Evolutionary conservation across 1,140 invertebrate species (phyloP), one percentile per base, ranked within the genome.

Genomic region (Nephotettix cincticeps): DNA sequence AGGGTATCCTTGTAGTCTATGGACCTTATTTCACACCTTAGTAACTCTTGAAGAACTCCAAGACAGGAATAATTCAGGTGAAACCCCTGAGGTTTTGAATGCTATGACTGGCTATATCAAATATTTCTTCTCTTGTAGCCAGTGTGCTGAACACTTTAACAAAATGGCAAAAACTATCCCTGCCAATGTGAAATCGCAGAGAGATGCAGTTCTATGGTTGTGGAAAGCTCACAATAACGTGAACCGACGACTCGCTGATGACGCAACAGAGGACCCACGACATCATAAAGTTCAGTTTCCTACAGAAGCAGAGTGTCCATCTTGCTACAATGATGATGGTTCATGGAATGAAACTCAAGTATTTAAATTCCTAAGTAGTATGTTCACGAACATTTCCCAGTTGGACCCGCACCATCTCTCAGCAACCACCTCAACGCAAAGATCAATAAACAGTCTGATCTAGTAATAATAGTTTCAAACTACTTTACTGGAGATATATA

Each of bases 201-300:
- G 92, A 63, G 91, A 95, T 58, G 86, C 90, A 21, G 87, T 98
- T 0, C 76, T 99, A 6, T 99, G 96, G 95, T 80, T 99, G 1
- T 99, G 98, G 98, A 85, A 85, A 68, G 91, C 94, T 0, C 97
- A 99, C 78, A 99, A 99, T 81, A 88, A 91, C 81, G 96, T 96
- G 0, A 99, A 99, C 80, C 83, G 90, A 72, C 86, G 97, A 73
- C 81, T 99, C 14, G 85, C 91, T 30, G 91, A 93, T 0, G 94
- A 97, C 80, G 61, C 83, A 0, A 95, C 93, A 11, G 96, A 99
- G 81, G 98, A 99, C 84, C 95, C 96, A 0, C 75, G 85, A 67
- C 89, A 92, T 82, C 94, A 91, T 0, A 99, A 99, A 83, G 85
- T 92, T 36, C 92, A 96, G 78, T 99, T 97, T 81, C 98, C 98